A percentile compares a stretch with the other conserved stretches of the same genome.
Conservation (phyloP, 2,797 vertebrate genomes). For the Lateolabrax maculatus region DNA sequence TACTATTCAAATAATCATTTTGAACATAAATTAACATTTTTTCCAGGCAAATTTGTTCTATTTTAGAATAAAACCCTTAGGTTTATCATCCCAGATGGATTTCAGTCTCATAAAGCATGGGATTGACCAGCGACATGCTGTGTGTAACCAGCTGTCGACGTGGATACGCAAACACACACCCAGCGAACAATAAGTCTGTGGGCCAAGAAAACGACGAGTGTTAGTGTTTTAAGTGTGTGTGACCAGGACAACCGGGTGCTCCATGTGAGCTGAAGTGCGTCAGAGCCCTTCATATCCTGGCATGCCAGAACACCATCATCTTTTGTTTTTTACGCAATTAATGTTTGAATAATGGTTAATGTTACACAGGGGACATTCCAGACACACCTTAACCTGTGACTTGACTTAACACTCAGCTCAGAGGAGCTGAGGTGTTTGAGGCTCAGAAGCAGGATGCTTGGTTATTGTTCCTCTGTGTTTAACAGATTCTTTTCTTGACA, state of each 20-base stretch:
- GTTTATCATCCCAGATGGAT: constrained; percentile 15
- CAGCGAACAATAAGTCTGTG: constrained; percentile 65
- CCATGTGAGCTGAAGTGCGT: constrained; percentile 63
- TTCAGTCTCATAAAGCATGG: constrained; percentile 35
- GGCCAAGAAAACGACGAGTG: constrained; percentile 67
- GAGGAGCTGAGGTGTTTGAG: constrained; percentile 12
- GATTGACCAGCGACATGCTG: not conserved
- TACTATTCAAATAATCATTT: not conserved
- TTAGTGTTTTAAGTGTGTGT: constrained; percentile 63
- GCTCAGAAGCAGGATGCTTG: constrained; percentile 33
- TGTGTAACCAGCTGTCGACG: constrained; percentile 72
- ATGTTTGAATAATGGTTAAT: constrained; percentile 86
- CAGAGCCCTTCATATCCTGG: constrained; percentile 68
- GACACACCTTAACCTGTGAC: constrained; percentile 68
- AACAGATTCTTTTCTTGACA: constrained; percentile 32
- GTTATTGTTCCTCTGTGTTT: constrained; percentile 38
- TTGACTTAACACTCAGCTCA: not conserved
- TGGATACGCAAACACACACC: constrained; percentile 61
- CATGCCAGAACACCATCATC: constrained; percentile 53
- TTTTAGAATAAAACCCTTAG: constrained; percentile 32
- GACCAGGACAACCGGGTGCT: constrained; percentile 59
- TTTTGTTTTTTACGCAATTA: constrained; percentile 63
- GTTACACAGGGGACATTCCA: constrained; percentile 66
- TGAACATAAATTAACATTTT: not conserved
- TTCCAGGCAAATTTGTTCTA: not conserved